Evolutionary conservation across 2,113 vertebrate species (phyloP).

Genomic region (Aphyosemion australe): DNA sequence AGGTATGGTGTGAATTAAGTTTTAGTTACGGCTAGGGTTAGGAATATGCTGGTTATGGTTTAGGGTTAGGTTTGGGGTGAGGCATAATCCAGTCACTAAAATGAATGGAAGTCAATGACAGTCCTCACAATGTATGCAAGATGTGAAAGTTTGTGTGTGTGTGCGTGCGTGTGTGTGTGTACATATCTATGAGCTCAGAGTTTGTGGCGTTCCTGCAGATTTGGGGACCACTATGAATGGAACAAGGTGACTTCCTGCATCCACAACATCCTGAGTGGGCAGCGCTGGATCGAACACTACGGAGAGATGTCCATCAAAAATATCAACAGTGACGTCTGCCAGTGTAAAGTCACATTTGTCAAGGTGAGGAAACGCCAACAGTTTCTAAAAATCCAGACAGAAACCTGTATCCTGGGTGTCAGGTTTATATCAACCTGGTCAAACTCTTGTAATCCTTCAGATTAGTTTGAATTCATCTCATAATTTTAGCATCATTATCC

Average conservation of each 20-base stretch:
- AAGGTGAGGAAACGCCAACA: constrained; percentile 81
- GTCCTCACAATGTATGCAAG: too few species aligned
- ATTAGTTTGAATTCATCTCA: neutral
- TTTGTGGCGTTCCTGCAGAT: constrained; percentile 63
- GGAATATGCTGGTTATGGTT: too few species aligned
- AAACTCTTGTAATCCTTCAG: neutral
- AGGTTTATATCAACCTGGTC: neutral
- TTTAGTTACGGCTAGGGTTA: too few species aligned
- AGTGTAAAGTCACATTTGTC: constrained; percentile 94
- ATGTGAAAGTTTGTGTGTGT: too few species aligned
- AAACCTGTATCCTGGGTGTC: too few species aligned
- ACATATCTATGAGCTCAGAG: neutral
- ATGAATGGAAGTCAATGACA: too few species aligned
- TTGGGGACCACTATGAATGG: constrained; percentile 95
- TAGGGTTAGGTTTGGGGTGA: too few species aligned
- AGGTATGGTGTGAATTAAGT: too few species aligned
- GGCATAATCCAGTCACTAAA: too few species aligned
- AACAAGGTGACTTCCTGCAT: constrained; percentile 99
- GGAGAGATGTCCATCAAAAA: constrained; percentile 94
- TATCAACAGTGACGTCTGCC: constrained; percentile 81
- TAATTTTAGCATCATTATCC: neutral
- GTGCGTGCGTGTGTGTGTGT: neutral
- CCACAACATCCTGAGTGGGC: constrained; percentile 96
- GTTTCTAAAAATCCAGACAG: too few species aligned
- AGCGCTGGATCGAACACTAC: constrained; percentile 98